Conservation (phyloP, 2,888 invertebrate species). For the Amitus sp. region DNA sequence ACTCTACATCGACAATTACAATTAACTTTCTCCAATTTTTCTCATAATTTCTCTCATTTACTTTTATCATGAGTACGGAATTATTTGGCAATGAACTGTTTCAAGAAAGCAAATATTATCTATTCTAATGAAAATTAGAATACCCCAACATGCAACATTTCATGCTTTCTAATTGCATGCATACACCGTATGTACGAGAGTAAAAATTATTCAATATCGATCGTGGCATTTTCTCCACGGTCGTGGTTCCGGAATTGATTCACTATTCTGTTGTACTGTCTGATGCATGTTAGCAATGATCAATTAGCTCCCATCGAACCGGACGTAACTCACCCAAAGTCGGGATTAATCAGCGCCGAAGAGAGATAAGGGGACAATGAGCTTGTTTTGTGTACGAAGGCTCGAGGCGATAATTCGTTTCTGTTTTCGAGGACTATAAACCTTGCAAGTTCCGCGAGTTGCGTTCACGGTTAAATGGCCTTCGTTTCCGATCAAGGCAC, state of each 20-base stretch:
- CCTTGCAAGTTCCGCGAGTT: not conserved
- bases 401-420: conserved; percentile 1
- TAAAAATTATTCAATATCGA: not conserved
- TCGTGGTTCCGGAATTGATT: not conserved
- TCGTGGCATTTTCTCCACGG: not conserved
- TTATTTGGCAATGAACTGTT: no score
- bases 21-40: no score
- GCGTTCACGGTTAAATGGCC: not conserved
- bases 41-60: no score
- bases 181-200: not conserved
- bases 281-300: conserved; percentile 12
- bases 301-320: conserved; percentile 25
- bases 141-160: not conserved
- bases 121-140: not conserved
- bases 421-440: not conserved
- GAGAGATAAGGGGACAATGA: conserved; percentile 33
- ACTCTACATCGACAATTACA: no score
- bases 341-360: conserved; percentile 25
- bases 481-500: not conserved
- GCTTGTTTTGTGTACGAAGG: conserved; percentile 14
- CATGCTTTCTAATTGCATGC: not conserved
- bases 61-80: no score
- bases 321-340: conserved; percentile 17
- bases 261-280: conserved; percentile 1
- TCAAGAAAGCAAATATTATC: not conserved